Evolutionary conservation across 2,888 invertebrate species (phyloP).

Genomic region (Yponomeuta cagnagella): DNA sequence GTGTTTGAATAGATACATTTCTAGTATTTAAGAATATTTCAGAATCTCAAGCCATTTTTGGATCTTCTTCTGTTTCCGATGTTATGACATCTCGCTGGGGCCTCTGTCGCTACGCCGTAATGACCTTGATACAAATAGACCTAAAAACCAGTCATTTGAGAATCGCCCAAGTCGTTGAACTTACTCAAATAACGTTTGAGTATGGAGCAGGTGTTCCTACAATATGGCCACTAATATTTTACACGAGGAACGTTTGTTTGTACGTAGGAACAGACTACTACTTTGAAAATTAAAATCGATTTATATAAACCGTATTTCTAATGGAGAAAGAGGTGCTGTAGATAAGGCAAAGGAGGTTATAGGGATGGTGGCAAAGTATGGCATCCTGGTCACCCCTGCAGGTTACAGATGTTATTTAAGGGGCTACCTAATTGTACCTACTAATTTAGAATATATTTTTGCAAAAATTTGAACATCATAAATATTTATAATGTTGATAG

Average conservation of each 20-base stretch:
- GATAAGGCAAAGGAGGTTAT: no score
- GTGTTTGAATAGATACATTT: no score
- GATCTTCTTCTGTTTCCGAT: neutral
- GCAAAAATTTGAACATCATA: no score
- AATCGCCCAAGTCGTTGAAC: slow-evolving; percentile 6
- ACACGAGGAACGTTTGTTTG: neutral
- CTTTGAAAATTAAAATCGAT: no score
- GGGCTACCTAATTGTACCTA: no score
- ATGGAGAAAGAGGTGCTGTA: no score
- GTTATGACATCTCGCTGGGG: neutral
- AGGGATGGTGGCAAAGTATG: no score
- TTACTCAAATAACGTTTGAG: neutral
- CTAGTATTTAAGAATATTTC: neutral
- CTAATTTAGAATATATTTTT: no score
- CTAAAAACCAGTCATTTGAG: slow-evolving; percentile 2
- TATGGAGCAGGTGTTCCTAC: neutral
- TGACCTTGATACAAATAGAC: slow-evolving; percentile 6
- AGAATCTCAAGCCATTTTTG: neutral
- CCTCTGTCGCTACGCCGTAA: neutral
- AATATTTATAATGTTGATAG: no score
- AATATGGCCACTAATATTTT: neutral
- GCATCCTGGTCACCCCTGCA: no score
- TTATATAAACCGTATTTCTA: no score
- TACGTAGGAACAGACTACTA: neutral
- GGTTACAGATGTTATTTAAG: no score